These are phyloP conservation scores for Vandiemenella viatica DNA, from an alignment of 2,888 invertebrate species.

Conservation along the genomic window DNA sequence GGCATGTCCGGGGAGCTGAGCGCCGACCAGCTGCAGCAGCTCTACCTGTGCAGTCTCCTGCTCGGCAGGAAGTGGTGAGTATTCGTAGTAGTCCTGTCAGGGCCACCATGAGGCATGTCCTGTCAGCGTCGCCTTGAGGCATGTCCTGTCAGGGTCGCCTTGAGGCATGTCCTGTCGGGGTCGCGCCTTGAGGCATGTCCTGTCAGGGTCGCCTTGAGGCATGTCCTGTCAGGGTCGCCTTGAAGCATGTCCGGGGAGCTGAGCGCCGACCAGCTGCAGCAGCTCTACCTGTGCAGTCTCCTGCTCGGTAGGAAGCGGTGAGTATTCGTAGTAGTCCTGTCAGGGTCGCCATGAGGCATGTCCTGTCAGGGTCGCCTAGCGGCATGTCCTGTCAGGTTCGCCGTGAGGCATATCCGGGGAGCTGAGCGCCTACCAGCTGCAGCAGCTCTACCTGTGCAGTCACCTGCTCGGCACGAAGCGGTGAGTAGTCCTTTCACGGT, in stretches of 20 bases:
- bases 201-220: too few species aligned
- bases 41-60: conserved; percentile 26
- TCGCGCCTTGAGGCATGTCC: too few species aligned
- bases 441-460: conserved; percentile 26
- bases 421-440: conserved; percentile 23
- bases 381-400: background rate
- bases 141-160: background rate
- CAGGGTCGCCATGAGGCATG: background rate
- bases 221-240: background rate
- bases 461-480: conserved; percentile 25
- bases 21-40: conserved; percentile 24
- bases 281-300: conserved; percentile 26
- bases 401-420: conserved; percentile 15
- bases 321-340: conserved; percentile 5
- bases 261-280: conserved; percentile 24
- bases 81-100: background rate
- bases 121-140: too few species aligned
- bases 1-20: conserved; percentile 20
- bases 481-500: conserved; percentile 16
- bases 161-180: too few species aligned
- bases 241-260: conserved; percentile 18
- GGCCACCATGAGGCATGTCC: background rate
- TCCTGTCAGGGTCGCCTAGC: background rate
- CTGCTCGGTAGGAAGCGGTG: conserved; percentile 25
- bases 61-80: conserved; percentile 25